Evolutionary conservation across 1,140 invertebrate genomes (phyloP).

Genomic region (Drosophila eugracilis): DNA sequence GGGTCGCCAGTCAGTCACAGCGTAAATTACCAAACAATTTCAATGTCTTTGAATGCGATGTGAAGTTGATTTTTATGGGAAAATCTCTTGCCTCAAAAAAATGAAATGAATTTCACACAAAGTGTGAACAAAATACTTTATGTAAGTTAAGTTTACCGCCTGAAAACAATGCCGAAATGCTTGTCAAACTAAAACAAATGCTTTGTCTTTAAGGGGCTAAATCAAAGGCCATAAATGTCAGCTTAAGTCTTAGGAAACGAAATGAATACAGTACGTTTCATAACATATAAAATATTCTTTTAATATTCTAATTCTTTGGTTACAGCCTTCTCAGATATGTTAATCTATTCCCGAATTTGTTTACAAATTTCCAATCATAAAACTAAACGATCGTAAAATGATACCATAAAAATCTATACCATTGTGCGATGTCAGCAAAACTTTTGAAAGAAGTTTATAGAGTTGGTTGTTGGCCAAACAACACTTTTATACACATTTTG

Average conservation of each 20-base stretch:
- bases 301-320: background rate
- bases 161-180: conserved; percentile 1
- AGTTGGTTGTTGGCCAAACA: conserved; percentile 19
- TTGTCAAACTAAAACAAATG: conserved; percentile 3
- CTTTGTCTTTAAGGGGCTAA: conserved; percentile 15
- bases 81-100: conserved; percentile 58
- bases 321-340: background rate
- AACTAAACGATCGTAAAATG: conserved; percentile 33
- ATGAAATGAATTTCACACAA: conserved; percentile 52
- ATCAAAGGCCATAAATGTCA: background rate
- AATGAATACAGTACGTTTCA: background rate
- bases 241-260: background rate
- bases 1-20: conserved; percentile 11
- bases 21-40: conserved; percentile 77
- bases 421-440: conserved; percentile 28
- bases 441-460: conserved; percentile 5
- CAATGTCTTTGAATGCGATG: conserved; percentile 39
- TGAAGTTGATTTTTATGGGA: conserved; percentile 67
- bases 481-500: conserved; percentile 3
- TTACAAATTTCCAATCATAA: conserved; percentile 4
- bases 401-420: conserved; percentile 13
- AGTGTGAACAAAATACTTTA: conserved; percentile 14
- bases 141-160: conserved; percentile 19
- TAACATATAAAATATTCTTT: background rate
- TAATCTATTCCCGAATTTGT: conserved; percentile 29